A percentile compares a stretch with the other conserved stretches of the same genome.
Conservation (phyloP, 2,888 invertebrate species). For the Tipula helvola region DNA sequence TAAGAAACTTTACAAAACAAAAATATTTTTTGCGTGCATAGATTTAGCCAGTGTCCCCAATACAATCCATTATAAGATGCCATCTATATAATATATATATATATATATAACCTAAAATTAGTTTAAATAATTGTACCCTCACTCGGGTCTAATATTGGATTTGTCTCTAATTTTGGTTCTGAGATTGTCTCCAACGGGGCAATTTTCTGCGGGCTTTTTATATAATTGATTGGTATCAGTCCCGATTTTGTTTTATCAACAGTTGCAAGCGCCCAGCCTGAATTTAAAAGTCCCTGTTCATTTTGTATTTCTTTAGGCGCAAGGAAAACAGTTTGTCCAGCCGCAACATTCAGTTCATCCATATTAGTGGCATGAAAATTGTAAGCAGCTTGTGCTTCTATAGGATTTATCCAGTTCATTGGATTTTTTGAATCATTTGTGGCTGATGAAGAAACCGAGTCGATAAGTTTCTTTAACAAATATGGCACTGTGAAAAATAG, state of each 20-base stretch:
- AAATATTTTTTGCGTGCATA: background rate
- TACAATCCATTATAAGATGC: background rate
- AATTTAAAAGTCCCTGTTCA: conserved; percentile 44
- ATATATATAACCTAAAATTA: background rate
- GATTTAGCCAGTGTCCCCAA: background rate
- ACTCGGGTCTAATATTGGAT: background rate
- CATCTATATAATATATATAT: background rate
- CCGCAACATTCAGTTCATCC: conserved; percentile 64
- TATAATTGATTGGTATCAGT: conserved; percentile 51
- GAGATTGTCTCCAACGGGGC: background rate
- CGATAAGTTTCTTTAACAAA: conserved; percentile 71
- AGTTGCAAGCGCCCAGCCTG: conserved; percentile 55
- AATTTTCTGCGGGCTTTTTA: conserved; percentile 20
- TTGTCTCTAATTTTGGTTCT: background rate
- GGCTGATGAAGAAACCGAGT: conserved; percentile 39
- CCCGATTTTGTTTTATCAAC: conserved; percentile 46
- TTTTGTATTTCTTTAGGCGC: conserved; percentile 77
- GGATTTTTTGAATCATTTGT: conserved; percentile 53
- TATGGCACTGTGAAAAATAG: conserved; percentile 89
- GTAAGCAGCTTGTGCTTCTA: conserved; percentile 55
- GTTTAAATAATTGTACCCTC: background rate
- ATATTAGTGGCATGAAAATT: conserved; percentile 59
- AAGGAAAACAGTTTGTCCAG: conserved; percentile 64
- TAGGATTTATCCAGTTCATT: conserved; percentile 53
- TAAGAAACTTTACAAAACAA: background rate